phyloP scores from a whole-genome alignment of 2,113 vertebrate species.

The Syrmaticus mikado region DNA sequence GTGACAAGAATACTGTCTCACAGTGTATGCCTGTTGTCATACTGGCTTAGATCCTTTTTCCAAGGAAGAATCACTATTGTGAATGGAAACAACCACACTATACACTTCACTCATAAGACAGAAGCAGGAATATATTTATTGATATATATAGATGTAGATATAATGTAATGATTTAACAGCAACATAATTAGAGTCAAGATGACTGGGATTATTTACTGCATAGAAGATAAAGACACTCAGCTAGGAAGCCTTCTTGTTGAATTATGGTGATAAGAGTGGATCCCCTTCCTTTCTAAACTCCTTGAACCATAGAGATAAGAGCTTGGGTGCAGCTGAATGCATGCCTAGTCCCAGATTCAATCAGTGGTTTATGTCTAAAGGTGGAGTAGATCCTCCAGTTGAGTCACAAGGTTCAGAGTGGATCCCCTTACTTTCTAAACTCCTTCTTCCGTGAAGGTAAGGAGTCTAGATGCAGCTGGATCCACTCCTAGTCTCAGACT shows the following conservation, averaged over 20 bases:
- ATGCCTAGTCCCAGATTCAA: too few relatives aligned
- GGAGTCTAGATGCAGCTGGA: too few relatives aligned
- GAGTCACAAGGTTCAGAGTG: too few relatives aligned
- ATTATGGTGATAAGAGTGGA: not conserved
- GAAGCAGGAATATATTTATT: not conserved
- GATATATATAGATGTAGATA: not conserved
- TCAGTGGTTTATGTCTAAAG: too few relatives aligned
- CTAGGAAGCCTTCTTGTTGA: not conserved
- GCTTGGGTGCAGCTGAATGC: too few relatives aligned
- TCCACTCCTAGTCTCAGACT: too few relatives aligned
- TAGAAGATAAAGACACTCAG: not conserved
- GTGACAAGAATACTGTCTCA: not conserved
- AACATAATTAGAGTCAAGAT: not conserved
- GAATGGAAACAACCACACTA: not conserved
- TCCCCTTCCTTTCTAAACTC: too few relatives aligned
- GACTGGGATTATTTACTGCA: not conserved
- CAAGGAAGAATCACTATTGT: not conserved
- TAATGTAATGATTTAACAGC: not conserved
- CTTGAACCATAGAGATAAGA: too few relatives aligned
- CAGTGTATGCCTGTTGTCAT: not conserved
- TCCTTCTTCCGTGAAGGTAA: too few relatives aligned
- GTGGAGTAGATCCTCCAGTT: too few relatives aligned
- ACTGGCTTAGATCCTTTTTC: not conserved
- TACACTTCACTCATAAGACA: not conserved
- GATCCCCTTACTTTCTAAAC: too few relatives aligned